phyloP scores from a whole-genome alignment of 2,888 invertebrate species.

The Callosobruchus maculatus region DNA sequence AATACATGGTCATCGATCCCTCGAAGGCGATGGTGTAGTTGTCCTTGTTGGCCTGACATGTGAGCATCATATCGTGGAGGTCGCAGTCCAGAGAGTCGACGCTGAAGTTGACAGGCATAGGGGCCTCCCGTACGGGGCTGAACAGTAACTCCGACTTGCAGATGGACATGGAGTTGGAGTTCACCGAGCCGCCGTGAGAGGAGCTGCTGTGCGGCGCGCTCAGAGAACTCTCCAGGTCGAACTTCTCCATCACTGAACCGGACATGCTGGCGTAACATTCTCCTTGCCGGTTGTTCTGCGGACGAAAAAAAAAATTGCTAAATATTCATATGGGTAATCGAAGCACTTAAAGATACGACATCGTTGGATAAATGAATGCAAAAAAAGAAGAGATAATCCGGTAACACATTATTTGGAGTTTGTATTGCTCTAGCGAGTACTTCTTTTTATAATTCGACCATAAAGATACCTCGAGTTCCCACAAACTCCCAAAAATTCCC shows the following conservation, averaged over 20 bases:
- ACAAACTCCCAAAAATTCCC: too few relatives aligned
- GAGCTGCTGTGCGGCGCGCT: conserved; percentile 72
- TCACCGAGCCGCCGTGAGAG: conserved; percentile 56
- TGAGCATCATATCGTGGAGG: conserved; percentile 80
- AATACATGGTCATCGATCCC: conserved; percentile 80
- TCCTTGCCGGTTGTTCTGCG: conserved; percentile 69
- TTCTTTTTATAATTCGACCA: too few relatives aligned
- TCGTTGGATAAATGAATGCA: too few relatives aligned
- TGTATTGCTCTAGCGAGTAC: too few relatives aligned
- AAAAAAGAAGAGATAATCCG: too few relatives aligned
- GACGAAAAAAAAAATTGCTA: too few relatives aligned
- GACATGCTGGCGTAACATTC: conserved; percentile 82
- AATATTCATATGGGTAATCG: too few relatives aligned
- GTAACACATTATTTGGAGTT: too few relatives aligned
- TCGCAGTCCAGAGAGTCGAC: conserved; percentile 90
- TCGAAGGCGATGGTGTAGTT: conserved; percentile 95
- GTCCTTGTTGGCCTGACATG: conserved; percentile 89
- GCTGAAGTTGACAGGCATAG: conserved; percentile 66
- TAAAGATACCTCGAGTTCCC: too few relatives aligned
- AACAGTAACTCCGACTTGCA: conserved; percentile 89
- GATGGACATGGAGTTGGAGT: conserved; percentile 81
- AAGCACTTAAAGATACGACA: too few relatives aligned
- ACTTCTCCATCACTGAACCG: conserved; percentile 76
- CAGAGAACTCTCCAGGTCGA: conserved; percentile 72
- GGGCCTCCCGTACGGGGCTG: conserved; percentile 82